Conservation (phyloP, 1,140 invertebrate genomes). For the Brachionus rubens region DNA sequence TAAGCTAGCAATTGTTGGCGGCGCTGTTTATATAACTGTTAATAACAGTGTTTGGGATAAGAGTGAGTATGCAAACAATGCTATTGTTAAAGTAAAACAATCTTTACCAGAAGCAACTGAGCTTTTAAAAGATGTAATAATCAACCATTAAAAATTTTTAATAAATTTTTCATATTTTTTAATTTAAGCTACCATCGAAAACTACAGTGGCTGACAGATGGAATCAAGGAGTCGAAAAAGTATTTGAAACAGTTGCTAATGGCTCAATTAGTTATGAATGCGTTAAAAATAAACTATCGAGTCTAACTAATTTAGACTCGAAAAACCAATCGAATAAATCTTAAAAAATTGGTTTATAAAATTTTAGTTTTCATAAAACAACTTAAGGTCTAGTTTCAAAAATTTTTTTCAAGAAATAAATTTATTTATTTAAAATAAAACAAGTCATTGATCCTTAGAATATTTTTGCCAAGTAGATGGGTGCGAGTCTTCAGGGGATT, state of each 20-base stretch:
- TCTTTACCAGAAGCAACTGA: slow-evolving; percentile 32
- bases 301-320: background rate
- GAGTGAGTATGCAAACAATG: slow-evolving; percentile 41
- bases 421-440: background rate
- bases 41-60: slow-evolving; percentile 42
- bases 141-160: background rate
- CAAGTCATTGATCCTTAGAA: background rate
- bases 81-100: slow-evolving; percentile 33
- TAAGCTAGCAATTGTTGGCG: slow-evolving; percentile 37
- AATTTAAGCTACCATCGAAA: slow-evolving; percentile 21
- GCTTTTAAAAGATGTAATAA: slow-evolving; percentile 24
- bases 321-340: background rate
- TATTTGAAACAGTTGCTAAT: slow-evolving; percentile 29
- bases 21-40: slow-evolving; percentile 38
- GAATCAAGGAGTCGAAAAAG: slow-evolving; percentile 19
- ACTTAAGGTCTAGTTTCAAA: background rate
- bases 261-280: background rate
- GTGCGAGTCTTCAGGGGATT: too few species aligned
- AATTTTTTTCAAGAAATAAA: background rate
- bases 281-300: slow-evolving; percentile 22
- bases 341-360: slow-evolving; percentile 17
- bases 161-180: background rate
- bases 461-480: too few species aligned
- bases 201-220: slow-evolving; percentile 19
- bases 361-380: background rate